phyloP scores from a whole-genome alignment of 23 tunicate genomes.

The Phallusia fumigata region DNA sequence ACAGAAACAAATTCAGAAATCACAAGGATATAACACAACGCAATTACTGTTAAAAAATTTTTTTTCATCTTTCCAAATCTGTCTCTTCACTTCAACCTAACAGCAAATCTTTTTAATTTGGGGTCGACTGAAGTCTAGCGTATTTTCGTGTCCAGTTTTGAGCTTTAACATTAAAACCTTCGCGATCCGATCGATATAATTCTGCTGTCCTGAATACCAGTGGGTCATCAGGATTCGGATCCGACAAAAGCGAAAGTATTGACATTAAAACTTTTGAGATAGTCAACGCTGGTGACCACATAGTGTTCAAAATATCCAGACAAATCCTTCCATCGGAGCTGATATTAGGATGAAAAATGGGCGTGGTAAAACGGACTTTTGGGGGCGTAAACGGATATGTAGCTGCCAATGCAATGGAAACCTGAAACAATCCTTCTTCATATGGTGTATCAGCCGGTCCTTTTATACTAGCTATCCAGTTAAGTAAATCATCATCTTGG shows the following conservation, averaged over 20 bases:
- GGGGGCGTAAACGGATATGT: conserved; percentile 46
- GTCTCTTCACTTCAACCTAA: no score
- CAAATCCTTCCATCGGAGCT: conserved; percentile 33
- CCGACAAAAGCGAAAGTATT: conserved; percentile 11
- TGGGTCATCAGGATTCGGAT: conserved; percentile 42
- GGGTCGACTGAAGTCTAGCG: neutral
- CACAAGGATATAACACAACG: no score
- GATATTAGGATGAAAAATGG: conserved; percentile 45
- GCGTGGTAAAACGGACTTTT: conserved; percentile 32
- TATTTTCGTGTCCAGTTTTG: conserved; percentile 27
- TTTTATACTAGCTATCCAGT: conserved; percentile 25
- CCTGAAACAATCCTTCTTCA: conserved; percentile 10
- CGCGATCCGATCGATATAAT: conserved; percentile 4
- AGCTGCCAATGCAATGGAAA: conserved; percentile 1
- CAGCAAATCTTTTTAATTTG: neutral
- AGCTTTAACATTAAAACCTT: conserved; percentile 13
- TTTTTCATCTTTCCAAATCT: no score
- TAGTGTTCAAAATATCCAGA: conserved; percentile 26
- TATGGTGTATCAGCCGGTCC: conserved; percentile 44
- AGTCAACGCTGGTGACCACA: conserved; percentile 54
- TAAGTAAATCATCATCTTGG: conserved; percentile 14
- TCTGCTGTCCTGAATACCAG: conserved; percentile 19
- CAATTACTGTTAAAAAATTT: no score
- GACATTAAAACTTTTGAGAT: conserved; percentile 35
- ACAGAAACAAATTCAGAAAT: no score